Base-by-base conservation (phyloP, 2,888 invertebrate species). In the Gordius sp. region DNA sequence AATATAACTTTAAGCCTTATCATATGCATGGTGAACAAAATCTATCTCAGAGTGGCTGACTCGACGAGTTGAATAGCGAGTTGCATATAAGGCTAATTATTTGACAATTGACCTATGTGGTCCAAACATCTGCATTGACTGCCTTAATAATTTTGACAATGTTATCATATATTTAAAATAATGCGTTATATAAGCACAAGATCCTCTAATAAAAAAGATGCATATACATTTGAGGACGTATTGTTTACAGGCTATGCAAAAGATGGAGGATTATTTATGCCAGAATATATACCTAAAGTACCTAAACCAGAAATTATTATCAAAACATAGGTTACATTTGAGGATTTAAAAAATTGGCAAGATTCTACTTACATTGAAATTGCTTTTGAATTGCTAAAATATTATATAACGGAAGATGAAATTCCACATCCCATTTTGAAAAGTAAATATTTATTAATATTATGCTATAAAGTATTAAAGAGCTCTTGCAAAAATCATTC, bases 181-280 rank as follows among this genome's bases (percentile, higher is more conserved):
- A 47, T 47, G 47, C 47, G 47, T 4, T 47, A 47, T 47, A 47
- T 47, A 13, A 47, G 47, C 47, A 47, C 47, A 4, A 8, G 47
- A 20, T n/a, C n/a, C 23, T n/a, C 4, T 18, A 18, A 13, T 18
- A 8, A 20, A 47, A 47, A 47, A n/a, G 23, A 20, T 8, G 20
- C 20, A 4, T 20, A n/a, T 47, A 47, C 8, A 8, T 68, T 68
- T 60, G 66, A 67, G 57, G 64, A 67, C 39, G 65, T 65, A 2
- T 57, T 68, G 18, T 64, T 66, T 58, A 64, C 65, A 18, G 71
- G 71, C 4, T 72, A 67, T 62, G 66, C 69, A 2, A 59, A 61
- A 24, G 72, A 72, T 64, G 71, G 71, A 1, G 72, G 72, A 1
- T 63, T 72, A 25, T 64, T 66, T n/a, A 59, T 72, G 25, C 71